Conservation (phyloP, 2,113 vertebrate species). For the Pachycephala philippinensis region DNA sequence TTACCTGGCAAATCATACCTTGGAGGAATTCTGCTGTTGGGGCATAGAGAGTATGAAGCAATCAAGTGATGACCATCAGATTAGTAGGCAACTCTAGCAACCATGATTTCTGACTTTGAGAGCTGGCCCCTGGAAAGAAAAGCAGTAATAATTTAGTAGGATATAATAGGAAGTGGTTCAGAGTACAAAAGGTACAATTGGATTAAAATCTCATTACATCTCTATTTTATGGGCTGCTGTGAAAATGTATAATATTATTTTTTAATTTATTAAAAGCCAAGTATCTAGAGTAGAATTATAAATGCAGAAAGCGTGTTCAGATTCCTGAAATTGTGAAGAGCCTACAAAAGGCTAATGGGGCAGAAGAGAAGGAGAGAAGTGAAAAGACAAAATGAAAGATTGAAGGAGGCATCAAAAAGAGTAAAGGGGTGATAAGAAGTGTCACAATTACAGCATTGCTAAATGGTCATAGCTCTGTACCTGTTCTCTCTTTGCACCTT, state of each 20-base stretch:
- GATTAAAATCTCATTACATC: not conserved
- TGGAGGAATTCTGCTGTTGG: not conserved
- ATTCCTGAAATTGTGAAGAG: not conserved
- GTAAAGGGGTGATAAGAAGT: not conserved
- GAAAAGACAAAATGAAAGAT: not conserved
- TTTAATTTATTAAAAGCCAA: not conserved
- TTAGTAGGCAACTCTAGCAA: not conserved
- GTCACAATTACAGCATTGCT: not conserved
- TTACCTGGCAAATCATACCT: not conserved
- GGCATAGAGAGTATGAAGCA: not conserved
- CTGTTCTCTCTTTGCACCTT: constrained; percentile 5
- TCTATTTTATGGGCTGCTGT: not conserved
- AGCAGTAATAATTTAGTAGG: not conserved
- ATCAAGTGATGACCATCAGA: not conserved
- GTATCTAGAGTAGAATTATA: not conserved
- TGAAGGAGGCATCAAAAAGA: not conserved
- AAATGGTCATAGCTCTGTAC: not conserved
- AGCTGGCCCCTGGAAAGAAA: not conserved
- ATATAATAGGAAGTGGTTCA: not conserved
- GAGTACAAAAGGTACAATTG: not conserved
- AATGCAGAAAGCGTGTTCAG: not conserved
- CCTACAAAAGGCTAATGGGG: not conserved
- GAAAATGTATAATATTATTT: not conserved
- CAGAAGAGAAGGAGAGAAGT: not conserved
- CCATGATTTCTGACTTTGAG: not conserved